phyloP scores from a whole-genome alignment of 2,113 vertebrate genomes.

The Pteropus alecto region DNA sequence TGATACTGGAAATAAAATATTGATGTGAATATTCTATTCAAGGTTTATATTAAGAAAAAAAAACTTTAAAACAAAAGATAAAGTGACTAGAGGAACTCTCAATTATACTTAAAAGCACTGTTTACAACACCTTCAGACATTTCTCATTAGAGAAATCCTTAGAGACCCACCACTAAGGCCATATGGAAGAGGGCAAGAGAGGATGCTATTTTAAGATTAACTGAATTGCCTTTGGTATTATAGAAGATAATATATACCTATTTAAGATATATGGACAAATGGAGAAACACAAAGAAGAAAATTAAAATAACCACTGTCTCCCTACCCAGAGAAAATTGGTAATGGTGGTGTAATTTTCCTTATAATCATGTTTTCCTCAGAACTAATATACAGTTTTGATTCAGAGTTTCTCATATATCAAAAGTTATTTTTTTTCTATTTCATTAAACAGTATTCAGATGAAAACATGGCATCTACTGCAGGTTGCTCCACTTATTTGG shows the following conservation, averaged over 20 bases:
- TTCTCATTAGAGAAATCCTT: not conserved
- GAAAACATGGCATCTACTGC: not conserved
- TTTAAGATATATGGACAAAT: not conserved
- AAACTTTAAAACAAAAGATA: not conserved
- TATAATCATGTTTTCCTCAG: not conserved
- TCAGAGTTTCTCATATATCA: not conserved
- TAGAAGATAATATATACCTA: not conserved
- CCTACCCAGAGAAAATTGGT: not conserved
- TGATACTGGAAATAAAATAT: not conserved
- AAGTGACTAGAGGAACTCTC: not conserved
- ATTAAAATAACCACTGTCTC: not conserved
- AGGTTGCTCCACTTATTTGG: not conserved
- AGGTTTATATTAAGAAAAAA: slow-evolving; percentile 16
- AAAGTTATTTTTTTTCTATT: not conserved
- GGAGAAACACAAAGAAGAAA: not conserved
- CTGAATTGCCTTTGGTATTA: not conserved
- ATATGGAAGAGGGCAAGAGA: not conserved
- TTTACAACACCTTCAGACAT: slow-evolving; percentile 7
- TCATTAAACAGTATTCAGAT: slow-evolving; percentile 2
- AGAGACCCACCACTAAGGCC: not conserved
- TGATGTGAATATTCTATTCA: not conserved
- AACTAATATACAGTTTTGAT: not conserved
- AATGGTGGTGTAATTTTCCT: not conserved
- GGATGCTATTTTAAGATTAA: not conserved
- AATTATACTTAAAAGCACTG: slow-evolving; percentile 39